Evolutionary conservation across 2,797 vertebrate genomes (phyloP).

Genomic region (Halcyon smyrnensis): DNA sequence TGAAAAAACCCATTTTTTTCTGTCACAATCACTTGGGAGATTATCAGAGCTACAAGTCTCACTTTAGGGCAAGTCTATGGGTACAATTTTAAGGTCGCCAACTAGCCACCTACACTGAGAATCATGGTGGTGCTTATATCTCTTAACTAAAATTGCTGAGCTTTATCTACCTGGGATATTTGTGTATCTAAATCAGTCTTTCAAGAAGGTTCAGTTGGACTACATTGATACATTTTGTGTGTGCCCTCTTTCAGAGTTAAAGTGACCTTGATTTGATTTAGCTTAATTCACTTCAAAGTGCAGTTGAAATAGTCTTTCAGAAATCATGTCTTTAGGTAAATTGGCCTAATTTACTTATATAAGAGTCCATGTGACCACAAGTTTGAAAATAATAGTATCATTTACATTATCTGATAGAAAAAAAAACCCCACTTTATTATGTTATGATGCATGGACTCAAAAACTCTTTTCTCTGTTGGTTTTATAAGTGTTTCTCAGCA

Average conservation of each 20-base stretch:
- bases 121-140: neutral
- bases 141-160: neutral
- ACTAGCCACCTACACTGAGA: neutral
- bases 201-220: neutral
- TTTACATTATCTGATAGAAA: neutral
- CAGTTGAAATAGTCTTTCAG: neutral
- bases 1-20: neutral
- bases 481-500: constrained; percentile 1
- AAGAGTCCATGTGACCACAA: neutral
- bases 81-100: neutral
- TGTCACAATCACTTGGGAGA: neutral
- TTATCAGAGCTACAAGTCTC: neutral
- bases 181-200: neutral
- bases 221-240: neutral
- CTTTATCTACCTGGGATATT: neutral
- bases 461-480: neutral
- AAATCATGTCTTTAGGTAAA: neutral
- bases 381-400: neutral
- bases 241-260: neutral
- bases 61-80: neutral
- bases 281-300: neutral
- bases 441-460: neutral
- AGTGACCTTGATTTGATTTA: neutral
- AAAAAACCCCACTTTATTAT: neutral
- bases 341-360: neutral